phyloP scores from a whole-genome alignment of 2,797 vertebrate genomes.

The Uromys caudimaculatus region DNA sequence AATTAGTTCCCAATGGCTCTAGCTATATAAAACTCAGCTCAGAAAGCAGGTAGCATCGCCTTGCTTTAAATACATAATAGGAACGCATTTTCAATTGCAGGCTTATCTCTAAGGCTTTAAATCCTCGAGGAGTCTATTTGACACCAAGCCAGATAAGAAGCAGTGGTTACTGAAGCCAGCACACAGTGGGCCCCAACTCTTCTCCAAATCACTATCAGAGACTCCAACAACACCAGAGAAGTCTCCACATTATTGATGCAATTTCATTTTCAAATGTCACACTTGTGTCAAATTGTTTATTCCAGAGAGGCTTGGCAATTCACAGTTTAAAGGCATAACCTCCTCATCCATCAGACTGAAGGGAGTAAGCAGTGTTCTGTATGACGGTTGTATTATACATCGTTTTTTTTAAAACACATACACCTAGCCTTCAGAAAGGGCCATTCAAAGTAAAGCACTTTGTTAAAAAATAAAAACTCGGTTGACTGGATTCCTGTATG shows the following conservation, averaged over 20 bases:
- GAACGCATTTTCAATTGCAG: slow-evolving; percentile 69
- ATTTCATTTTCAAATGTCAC: slow-evolving; percentile 63
- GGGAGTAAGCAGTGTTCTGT: slow-evolving; percentile 12
- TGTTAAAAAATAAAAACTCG: slow-evolving; percentile 39
- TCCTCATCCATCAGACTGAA: slow-evolving; percentile 66
- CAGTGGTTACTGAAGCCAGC: not conserved
- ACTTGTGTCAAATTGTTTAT: slow-evolving; percentile 56
- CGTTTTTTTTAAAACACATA: not conserved
- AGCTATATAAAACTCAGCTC: slow-evolving; percentile 74
- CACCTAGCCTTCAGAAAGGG: not conserved
- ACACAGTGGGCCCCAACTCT: not conserved
- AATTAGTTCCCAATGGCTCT: slow-evolving; percentile 60
- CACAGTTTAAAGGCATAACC: slow-evolving; percentile 43
- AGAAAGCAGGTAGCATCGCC: slow-evolving; percentile 64
- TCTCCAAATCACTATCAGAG: not conserved
- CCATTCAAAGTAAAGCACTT: not conserved
- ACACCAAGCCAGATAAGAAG: slow-evolving; percentile 75
- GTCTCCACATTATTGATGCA: not conserved
- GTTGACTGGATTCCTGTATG: not conserved
- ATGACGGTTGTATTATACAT: slow-evolving; percentile 46
- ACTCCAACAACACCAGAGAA: not conserved
- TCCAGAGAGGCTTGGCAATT: slow-evolving; percentile 58
- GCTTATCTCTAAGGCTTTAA: slow-evolving; percentile 73
- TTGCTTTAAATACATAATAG: slow-evolving; percentile 72
- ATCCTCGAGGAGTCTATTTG: slow-evolving; percentile 63